phyloP scores from a whole-genome alignment of 2,888 invertebrate species.

The Drosophila hamatofila region DNA sequence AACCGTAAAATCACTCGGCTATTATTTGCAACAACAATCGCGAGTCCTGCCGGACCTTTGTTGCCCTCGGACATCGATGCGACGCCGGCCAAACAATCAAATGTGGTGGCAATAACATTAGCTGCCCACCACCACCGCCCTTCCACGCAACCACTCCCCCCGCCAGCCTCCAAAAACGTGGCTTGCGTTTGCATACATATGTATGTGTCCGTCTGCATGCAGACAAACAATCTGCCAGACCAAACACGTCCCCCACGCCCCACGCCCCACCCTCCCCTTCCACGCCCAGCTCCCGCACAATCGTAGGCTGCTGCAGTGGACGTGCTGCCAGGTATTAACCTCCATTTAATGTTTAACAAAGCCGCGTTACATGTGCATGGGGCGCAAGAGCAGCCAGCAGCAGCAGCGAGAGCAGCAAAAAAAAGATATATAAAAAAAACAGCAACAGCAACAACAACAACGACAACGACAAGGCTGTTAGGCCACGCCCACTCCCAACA shows the following conservation, averaged over 20 bases:
- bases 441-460: neutral
- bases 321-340: slow-evolving; percentile 81
- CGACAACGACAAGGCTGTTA: slow-evolving; percentile 10
- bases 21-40: slow-evolving; percentile 73
- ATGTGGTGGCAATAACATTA: slow-evolving; percentile 77
- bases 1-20: slow-evolving; percentile 84
- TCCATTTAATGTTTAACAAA: slow-evolving; percentile 79
- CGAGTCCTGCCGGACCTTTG: slow-evolving; percentile 45
- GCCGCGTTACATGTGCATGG: slow-evolving; percentile 70
- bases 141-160: too few relatives aligned
- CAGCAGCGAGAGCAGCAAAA: neutral
- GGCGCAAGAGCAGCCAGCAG: slow-evolving; percentile 4
- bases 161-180: neutral
- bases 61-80: slow-evolving; percentile 51
- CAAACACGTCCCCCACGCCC: slow-evolving; percentile 23
- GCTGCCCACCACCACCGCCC: slow-evolving; percentile 25
- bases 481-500: slow-evolving; percentile 44
- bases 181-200: slow-evolving; percentile 8
- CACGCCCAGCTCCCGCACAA: neutral
- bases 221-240: slow-evolving; percentile 49
- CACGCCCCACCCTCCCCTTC: too few relatives aligned
- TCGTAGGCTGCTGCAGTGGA: slow-evolving; percentile 54
- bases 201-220: slow-evolving; percentile 38
- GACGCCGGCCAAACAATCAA: slow-evolving; percentile 65
- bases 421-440: slow-evolving; percentile 27